phyloP scores from a whole-genome alignment of 2,797 vertebrate genomes.

The Myotis daubentonii region DNA sequence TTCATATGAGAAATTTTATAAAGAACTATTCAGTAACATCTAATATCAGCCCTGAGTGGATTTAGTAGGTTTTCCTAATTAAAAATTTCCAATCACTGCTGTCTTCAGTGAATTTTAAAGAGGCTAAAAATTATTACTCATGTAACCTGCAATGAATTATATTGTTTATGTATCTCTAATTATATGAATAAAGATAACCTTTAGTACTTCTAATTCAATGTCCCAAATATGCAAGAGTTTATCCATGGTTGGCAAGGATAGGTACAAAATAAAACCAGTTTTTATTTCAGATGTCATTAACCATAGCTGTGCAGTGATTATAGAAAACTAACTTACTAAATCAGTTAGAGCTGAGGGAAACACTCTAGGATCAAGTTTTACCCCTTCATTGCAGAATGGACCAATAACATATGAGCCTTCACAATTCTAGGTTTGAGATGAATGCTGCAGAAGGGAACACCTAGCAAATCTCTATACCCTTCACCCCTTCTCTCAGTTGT shows the following conservation, averaged over 20 bases:
- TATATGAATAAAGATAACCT: not conserved
- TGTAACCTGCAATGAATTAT: not conserved
- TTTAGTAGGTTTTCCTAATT: not conserved
- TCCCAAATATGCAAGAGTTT: not conserved
- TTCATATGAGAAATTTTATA: not conserved
- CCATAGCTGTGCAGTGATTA: not conserved
- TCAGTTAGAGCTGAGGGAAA: not conserved
- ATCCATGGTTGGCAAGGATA: not conserved
- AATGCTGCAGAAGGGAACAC: not conserved
- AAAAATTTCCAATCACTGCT: not conserved
- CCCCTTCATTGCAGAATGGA: not conserved
- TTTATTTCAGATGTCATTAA: not conserved
- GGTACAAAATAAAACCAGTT: not conserved
- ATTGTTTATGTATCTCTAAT: not conserved
- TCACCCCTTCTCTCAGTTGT: not conserved
- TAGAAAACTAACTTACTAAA: not conserved
- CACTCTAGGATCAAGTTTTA: not conserved
- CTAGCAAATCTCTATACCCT: not conserved
- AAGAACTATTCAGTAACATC: not conserved
- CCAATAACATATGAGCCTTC: not conserved
- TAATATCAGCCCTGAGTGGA: not conserved
- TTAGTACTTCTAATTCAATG: not conserved
- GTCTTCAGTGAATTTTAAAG: slow-evolving; percentile 20
- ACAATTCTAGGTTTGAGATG: not conserved
- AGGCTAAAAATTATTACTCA: not conserved